Evolutionary conservation across 2,113 vertebrate species (phyloP).

Genomic region (Clarias batrachus): DNA sequence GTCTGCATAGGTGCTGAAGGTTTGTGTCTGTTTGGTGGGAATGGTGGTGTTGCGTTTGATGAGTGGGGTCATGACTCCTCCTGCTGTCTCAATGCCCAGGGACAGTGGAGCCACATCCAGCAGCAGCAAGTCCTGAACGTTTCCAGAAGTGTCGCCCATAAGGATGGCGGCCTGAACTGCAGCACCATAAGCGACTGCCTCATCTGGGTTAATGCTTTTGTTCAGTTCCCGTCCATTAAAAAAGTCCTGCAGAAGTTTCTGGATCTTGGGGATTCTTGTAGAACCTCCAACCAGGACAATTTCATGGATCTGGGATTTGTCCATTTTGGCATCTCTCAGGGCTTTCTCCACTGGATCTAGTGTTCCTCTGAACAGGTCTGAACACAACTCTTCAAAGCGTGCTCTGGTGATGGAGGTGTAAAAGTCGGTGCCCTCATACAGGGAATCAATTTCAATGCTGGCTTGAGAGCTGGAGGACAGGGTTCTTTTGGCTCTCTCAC

Average conservation of each 20-base stretch:
- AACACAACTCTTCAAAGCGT: conserved; percentile 83
- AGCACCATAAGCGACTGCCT: too few relatives aligned
- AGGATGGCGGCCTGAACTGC: too few relatives aligned
- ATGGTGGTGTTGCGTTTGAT: too few relatives aligned
- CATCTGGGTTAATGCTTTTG: too few relatives aligned
- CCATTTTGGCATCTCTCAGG: conserved; percentile 69
- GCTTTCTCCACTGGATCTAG: conserved; percentile 87
- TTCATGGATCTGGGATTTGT: conserved; percentile 85
- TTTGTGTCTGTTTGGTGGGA: too few relatives aligned
- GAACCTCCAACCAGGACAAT: conserved; percentile 86
- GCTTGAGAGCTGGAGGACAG: conserved; percentile 86
- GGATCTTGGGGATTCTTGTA: conserved; percentile 87
- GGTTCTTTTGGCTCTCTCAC: conserved; percentile 85
- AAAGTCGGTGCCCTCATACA: conserved; percentile 88
- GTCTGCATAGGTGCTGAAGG: too few relatives aligned
- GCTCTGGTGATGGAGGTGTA: conserved; percentile 88
- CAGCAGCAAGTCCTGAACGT: too few relatives aligned
- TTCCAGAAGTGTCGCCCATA: too few relatives aligned
- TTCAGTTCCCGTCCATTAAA: neutral
- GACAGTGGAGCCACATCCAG: too few relatives aligned
- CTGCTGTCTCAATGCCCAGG: too few relatives aligned
- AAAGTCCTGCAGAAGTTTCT: conserved; percentile 75
- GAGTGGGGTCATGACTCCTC: too few relatives aligned
- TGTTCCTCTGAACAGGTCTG: conserved; percentile 85
- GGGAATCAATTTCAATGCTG: conserved; percentile 87